Conservation (phyloP, 1,140 invertebrate species). For the Asbolus verrucosus region DNA sequence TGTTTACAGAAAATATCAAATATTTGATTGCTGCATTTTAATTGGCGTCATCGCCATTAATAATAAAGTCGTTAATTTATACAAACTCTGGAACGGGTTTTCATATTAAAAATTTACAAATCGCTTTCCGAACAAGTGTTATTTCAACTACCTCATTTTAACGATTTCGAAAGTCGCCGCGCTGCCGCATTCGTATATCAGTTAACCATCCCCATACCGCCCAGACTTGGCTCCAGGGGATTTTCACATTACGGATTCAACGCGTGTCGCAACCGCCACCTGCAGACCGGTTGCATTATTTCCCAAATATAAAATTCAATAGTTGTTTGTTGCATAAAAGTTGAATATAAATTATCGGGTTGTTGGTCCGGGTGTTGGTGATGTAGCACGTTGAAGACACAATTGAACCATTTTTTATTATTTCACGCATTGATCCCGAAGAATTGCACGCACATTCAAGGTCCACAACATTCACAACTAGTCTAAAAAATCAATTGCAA, state of each 20-base stretch:
- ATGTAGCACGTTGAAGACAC: not conserved
- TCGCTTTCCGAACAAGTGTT: too few relatives aligned
- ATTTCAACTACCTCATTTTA: not conserved
- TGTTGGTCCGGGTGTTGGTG: not conserved
- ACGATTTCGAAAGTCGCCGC: not conserved
- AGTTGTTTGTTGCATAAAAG: too few relatives aligned
- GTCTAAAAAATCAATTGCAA: constrained; percentile 2
- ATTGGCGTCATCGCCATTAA: too few relatives aligned
- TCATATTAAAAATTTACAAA: too few relatives aligned
- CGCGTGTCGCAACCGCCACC: not conserved
- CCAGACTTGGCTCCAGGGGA: not conserved
- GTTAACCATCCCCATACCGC: not conserved
- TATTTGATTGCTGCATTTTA: too few relatives aligned
- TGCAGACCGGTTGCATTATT: not conserved
- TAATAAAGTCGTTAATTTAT: too few relatives aligned
- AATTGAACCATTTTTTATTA: not conserved
- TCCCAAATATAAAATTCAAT: too few relatives aligned
- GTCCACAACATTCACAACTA: constrained; percentile 28
- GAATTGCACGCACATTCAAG: constrained; percentile 19
- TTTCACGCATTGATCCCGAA: not conserved
- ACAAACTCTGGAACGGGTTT: too few relatives aligned
- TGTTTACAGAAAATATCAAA: too few relatives aligned
- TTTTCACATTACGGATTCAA: too few relatives aligned
- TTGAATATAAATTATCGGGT: too few relatives aligned
- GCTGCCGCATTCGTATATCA: not conserved